A percentile compares a stretch with the other conserved stretches of the same genome.
phyloP scores from a whole-genome alignment of 2,797 vertebrate species.

The Sitta carolinensis region DNA sequence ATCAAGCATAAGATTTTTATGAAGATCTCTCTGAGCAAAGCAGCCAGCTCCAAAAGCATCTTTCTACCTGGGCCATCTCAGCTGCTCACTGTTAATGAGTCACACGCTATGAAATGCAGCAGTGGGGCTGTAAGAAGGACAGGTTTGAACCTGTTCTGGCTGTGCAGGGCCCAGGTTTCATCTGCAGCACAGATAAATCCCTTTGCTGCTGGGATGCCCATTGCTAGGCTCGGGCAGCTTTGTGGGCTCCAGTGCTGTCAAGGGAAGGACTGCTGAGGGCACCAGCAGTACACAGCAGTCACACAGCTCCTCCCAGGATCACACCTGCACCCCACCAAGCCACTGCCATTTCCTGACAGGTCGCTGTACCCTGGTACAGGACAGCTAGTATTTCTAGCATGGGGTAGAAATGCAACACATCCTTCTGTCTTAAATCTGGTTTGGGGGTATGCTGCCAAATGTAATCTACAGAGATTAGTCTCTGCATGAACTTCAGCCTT shows the following conservation, averaged over 20 bases:
- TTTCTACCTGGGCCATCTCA: background rate
- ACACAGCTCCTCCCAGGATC: background rate
- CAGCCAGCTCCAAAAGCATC: background rate
- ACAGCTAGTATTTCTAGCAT: background rate
- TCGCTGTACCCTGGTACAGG: background rate
- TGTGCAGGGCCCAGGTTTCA: background rate
- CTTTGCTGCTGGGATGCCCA: background rate
- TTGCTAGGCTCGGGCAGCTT: fast-evolving
- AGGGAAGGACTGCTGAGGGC: background rate
- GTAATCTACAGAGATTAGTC: constrained; percentile 17
- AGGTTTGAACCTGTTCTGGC: fast-evolving
- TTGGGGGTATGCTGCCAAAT: background rate
- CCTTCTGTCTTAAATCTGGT: background rate
- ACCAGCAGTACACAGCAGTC: fast-evolving
- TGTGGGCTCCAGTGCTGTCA: fast-evolving
- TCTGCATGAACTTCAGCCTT: background rate
- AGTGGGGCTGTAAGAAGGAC: background rate
- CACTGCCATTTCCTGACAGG: background rate
- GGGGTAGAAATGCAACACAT: background rate
- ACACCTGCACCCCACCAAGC: background rate
- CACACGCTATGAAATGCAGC: background rate
- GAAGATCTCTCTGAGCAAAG: background rate
- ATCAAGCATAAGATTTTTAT: background rate
- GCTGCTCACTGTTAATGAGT: background rate
- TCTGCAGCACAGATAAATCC: background rate